These are phyloP conservation scores for Pelosia muscerda DNA, from an alignment of 2,888 invertebrate genomes.

Conservation along the genomic window DNA sequence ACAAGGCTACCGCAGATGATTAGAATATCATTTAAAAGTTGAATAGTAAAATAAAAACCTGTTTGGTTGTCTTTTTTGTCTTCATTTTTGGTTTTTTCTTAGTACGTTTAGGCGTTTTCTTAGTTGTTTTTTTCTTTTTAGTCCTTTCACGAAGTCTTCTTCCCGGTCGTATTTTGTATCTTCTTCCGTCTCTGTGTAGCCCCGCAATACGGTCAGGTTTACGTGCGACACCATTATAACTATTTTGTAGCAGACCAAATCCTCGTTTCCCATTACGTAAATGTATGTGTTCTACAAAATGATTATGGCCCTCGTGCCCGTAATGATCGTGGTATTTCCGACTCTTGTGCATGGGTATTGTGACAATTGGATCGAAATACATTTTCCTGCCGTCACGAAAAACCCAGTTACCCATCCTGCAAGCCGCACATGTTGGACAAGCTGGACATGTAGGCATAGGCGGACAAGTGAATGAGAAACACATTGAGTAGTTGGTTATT, in stretches of 20 bases:
- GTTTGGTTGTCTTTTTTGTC: background rate
- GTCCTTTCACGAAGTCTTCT: background rate
- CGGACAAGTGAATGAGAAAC: slow-evolving; percentile 46
- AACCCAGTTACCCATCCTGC: slow-evolving; percentile 3
- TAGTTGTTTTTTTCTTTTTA: background rate
- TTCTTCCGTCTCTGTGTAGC: background rate
- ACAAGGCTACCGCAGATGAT: too few relatives aligned
- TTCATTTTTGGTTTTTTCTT: slow-evolving; percentile 14
- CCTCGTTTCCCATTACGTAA: background rate
- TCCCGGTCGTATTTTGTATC: background rate
- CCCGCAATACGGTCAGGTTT: slow-evolving; percentile 10
- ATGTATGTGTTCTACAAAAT: slow-evolving; percentile 17
- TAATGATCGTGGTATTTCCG: background rate
- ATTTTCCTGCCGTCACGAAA: slow-evolving; percentile 1
- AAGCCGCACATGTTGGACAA: slow-evolving; percentile 7
- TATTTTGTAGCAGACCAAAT: background rate
- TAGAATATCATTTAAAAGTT: background rate
- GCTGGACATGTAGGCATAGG: slow-evolving; percentile 4
- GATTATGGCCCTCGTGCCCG: slow-evolving; percentile 9
- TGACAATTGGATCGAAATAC: slow-evolving; percentile 8
- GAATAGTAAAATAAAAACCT: background rate
- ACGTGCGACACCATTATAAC: background rate
- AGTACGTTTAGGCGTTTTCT: background rate
- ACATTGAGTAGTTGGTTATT: slow-evolving; percentile 61
- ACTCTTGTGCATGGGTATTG: background rate